phyloP scores from a whole-genome alignment of 2,888 invertebrate species.

The Drosophila niveifrons region DNA sequence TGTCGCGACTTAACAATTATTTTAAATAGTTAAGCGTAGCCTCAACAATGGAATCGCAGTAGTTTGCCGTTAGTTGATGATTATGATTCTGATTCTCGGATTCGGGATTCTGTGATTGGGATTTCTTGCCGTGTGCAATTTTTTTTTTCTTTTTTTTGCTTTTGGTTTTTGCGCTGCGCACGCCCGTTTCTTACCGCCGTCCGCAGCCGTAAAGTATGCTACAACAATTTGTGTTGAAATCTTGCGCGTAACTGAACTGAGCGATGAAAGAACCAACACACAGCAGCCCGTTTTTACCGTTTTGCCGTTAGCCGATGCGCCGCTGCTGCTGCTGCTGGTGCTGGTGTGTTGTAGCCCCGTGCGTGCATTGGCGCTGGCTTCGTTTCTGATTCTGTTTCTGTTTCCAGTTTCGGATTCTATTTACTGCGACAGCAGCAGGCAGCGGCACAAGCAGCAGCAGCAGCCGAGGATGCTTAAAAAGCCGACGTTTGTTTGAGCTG shows the following conservation, averaged over 20 bases:
- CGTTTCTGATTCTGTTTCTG: conserved; percentile 60
- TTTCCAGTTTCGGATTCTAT: conserved; percentile 18
- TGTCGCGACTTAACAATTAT: conserved; percentile 48
- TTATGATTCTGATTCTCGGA: conserved; percentile 11
- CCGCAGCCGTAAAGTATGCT: conserved; percentile 65
- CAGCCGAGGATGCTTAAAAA: conserved; percentile 52
- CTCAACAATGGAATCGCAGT: conserved; percentile 32
- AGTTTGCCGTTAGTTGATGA: conserved; percentile 42
- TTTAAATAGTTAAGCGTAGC: conserved; percentile 41
- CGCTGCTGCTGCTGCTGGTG: conserved; percentile 9
- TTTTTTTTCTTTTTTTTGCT: conserved; percentile 29
- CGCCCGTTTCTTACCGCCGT: conserved; percentile 65
- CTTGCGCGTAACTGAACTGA: conserved; percentile 79
- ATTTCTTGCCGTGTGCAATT: conserved; percentile 59
- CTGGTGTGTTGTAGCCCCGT: conserved; percentile 6
- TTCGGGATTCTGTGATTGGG: conserved; percentile 44
- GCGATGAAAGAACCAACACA: conserved; percentile 25
- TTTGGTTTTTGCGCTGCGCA: conserved; percentile 63
- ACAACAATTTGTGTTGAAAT: conserved; percentile 77
- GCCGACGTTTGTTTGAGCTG: conserved; percentile 28
- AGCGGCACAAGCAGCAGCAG: conserved; percentile 28
- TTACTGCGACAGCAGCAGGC: conserved; percentile 15
- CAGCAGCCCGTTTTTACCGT: conserved; percentile 27
- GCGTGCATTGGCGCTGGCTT: conserved; percentile 68
- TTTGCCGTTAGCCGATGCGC: conserved; percentile 42